phyloP scores from a whole-genome alignment of 1,140 invertebrate species.

The Drosophila takahashii region DNA sequence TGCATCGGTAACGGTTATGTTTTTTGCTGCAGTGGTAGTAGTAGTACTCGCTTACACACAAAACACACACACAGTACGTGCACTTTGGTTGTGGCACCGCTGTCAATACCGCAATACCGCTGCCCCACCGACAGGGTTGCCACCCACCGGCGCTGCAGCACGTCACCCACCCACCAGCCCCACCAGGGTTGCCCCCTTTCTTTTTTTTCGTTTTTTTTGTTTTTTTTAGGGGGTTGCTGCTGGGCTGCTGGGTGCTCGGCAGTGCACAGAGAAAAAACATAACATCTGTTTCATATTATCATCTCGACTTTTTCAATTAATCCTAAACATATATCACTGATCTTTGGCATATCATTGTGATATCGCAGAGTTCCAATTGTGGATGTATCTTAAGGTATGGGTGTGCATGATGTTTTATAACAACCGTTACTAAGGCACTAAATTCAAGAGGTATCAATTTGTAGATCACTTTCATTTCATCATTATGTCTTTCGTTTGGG shows the following conservation, averaged over 20 bases:
- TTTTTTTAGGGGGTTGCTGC: background rate
- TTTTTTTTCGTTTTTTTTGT: background rate
- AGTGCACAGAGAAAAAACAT: constrained; percentile 42
- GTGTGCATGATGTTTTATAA: no score
- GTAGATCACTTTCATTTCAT: no score
- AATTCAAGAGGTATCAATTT: no score
- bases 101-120: constrained; percentile 29
- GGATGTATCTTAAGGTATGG: no score
- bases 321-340: constrained; percentile 3
- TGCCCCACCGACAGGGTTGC: constrained; percentile 46
- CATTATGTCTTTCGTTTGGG: no score
- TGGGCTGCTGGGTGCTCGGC: constrained; percentile 10
- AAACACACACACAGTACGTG: constrained; percentile 78
- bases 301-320: constrained; percentile 37
- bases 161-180: constrained; percentile 17
- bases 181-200: background rate
- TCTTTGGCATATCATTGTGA: constrained; percentile 13
- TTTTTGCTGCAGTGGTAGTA: constrained; percentile 45
- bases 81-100: constrained; percentile 57
- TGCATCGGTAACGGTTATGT: constrained; percentile 77
- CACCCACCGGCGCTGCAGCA: constrained; percentile 33
- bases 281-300: constrained; percentile 29
- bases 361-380: background rate
- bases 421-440: no score
- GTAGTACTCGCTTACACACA: constrained; percentile 71